Evolutionary conservation across 2,113 vertebrate species (phyloP).

Genomic region (Corydoras maculifer): DNA sequence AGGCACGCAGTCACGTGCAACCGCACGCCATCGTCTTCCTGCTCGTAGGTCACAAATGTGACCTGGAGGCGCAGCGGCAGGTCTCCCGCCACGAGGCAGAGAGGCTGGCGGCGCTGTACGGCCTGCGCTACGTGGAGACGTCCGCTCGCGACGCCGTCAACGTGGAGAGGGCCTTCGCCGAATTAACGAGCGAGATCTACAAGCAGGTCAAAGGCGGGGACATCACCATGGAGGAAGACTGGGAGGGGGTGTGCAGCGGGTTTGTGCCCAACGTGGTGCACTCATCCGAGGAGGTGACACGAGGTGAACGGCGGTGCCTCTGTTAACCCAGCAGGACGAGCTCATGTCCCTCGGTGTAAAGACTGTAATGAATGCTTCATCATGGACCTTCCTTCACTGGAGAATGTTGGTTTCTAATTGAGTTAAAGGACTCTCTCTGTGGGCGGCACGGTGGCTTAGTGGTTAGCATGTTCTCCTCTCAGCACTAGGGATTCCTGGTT

Average conservation of each 20-base stretch:
- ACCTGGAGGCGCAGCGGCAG: constrained; percentile 89
- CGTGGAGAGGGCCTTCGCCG: constrained; percentile 94
- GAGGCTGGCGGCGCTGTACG: constrained; percentile 84
- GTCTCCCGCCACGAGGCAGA: constrained; percentile 89
- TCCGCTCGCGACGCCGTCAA: constrained; percentile 92
- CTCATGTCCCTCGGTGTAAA: too few species aligned
- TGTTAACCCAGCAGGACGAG: constrained; percentile 63
- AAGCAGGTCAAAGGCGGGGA: constrained; percentile 90
- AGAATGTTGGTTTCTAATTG: too few species aligned
- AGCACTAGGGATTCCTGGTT: too few species aligned
- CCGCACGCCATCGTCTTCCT: constrained; percentile 93
- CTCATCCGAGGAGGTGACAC: constrained; percentile 81
- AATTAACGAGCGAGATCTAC: constrained; percentile 90
- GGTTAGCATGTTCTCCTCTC: too few species aligned
- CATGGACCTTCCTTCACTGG: neutral
- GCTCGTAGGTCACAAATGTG: constrained; percentile 94
- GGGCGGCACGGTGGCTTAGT: too few species aligned
- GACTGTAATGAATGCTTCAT: too few species aligned
- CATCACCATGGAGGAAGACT: constrained; percentile 92
- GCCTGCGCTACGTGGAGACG: constrained; percentile 93
- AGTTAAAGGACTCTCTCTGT: too few species aligned
- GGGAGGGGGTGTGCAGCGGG: constrained; percentile 97
- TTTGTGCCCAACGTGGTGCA: constrained; percentile 90
- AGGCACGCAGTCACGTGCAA: constrained; percentile 87
- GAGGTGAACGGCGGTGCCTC: constrained; percentile 80